Base-by-base conservation (phyloP, 2,797 vertebrate genomes). In the Pogoniulus pusillus region DNA sequence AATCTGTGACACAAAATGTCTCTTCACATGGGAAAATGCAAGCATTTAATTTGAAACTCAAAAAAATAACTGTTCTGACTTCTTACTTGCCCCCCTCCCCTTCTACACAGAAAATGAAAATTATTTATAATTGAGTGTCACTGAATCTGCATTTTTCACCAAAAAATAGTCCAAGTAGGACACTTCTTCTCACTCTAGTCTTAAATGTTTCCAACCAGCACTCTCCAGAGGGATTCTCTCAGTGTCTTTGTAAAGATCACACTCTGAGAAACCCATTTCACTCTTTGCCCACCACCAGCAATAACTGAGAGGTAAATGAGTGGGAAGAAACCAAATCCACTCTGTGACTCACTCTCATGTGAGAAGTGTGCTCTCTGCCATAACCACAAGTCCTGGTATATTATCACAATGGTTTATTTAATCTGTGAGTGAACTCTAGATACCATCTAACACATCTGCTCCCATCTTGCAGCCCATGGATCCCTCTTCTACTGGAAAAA, bases 341-440 rank as follows among this genome's bases (percentile, higher is more conserved):
- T 2, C 1, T 18, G 68, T 95, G 96, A 94, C 70, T 96, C 93
- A 90, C 30, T 29, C 57, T 91, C 93, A 90, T 76, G 93, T 81
- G 90, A 93, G 79, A 39, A 72, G 29, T 41, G 51, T 26, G 59
- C 63, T 91, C 88, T 72, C 84, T 92, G 76, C 73, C 73, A 32
- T 75, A 87, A 68, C 84, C 75, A 49, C 93, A 75, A n/a, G 49
- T 59, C 79, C 80, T 54, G 73, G 59, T 54, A 4, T 14, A 81
- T 89, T 70, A 80, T 89, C 91, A 55, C 73, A 10, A 59, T 26
- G 60, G 79, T 89, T 95, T 94, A 63, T 92, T 95, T 96, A 87
- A 94, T 92, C 90, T 89, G 73, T 4, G 60, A 27, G 23, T 49
- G 85, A 96, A 87, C 78, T 55, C 74, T 14, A 65, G 77, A 65